Percentiles rank a stretch among this genome's conserved stretches.
Evolutionary conservation across 2,888 invertebrate species (phyloP).

Genomic region (Keiferia lycopersicella): DNA sequence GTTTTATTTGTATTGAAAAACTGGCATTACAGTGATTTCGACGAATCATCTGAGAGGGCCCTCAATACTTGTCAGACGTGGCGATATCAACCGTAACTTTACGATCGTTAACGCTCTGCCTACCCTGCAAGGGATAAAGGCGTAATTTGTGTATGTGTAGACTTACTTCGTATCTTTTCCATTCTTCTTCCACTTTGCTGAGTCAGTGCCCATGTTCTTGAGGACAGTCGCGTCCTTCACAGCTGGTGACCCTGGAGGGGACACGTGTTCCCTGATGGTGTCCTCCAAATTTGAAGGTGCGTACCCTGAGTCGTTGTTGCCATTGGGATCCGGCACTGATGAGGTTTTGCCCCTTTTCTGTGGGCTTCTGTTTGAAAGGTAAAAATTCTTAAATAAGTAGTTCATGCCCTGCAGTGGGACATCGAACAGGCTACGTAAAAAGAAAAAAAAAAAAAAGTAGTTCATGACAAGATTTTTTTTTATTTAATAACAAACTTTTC

Average conservation of each 20-base stretch:
- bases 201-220: constrained; percentile 62
- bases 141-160: background rate
- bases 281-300: constrained; percentile 84
- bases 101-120: no score
- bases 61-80: no score
- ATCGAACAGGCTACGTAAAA: background rate
- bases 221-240: constrained; percentile 67
- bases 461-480: no score
- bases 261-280: constrained; percentile 79
- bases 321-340: constrained; percentile 85
- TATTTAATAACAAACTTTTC: no score
- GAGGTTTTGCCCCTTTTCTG: constrained; percentile 64
- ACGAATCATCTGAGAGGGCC: no score
- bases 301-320: constrained; percentile 93
- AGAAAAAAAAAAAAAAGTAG: no score
- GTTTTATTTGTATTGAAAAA: no score
- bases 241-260: constrained; percentile 78
- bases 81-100: no score
- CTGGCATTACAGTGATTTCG: no score
- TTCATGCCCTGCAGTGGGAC: background rate
- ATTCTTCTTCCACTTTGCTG: constrained; percentile 67
- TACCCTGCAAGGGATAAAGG: no score
- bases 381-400: background rate
- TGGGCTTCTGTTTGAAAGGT: constrained; percentile 46
- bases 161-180: constrained; percentile 69